phyloP scores from a whole-genome alignment of 1,140 invertebrate species.

The Phortica variegata region DNA sequence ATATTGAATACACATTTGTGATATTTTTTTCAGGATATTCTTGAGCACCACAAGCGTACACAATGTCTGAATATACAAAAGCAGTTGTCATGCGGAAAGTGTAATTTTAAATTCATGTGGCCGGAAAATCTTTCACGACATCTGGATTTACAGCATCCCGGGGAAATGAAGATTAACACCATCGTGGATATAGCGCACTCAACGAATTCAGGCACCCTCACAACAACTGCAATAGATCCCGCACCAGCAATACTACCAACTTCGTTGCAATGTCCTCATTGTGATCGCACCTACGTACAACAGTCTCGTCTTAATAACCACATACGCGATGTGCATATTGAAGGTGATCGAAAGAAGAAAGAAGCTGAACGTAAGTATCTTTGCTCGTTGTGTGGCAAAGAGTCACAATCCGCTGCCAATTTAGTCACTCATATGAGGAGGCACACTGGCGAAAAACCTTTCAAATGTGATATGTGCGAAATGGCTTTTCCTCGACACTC shows the following conservation, averaged over 20 bases:
- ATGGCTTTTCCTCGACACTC: background rate
- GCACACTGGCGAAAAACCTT: constrained; percentile 1
- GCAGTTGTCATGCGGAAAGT: constrained; percentile 49
- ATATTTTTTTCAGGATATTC: constrained; percentile 6
- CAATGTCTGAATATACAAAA: constrained; percentile 22
- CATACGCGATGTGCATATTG: background rate
- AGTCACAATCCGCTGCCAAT: constrained; percentile 59
- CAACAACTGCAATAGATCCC: too few species aligned
- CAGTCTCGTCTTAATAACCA: background rate
- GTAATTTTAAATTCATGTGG: constrained; percentile 55
- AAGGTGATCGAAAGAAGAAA: background rate
- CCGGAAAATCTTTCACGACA: constrained; percentile 57
- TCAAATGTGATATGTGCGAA: background rate
- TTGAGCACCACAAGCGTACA: constrained; percentile 13
- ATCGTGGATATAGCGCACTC: background rate
- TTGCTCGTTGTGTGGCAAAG: constrained; percentile 60
- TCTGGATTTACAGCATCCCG: constrained; percentile 42
- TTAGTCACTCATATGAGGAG: constrained; percentile 60
- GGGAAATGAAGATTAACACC: background rate
- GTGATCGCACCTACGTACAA: constrained; percentile 4
- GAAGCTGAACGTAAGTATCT: constrained; percentile 16
- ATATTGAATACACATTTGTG: background rate
- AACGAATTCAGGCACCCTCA: too few species aligned
- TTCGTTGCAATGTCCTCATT: constrained; percentile 41
- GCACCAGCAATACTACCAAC: too few species aligned